Percentiles rank a stretch among this genome's conserved stretches.
Conservation (phyloP, 1,140 invertebrate species). For the Dolichoris vasculosae region DNA sequence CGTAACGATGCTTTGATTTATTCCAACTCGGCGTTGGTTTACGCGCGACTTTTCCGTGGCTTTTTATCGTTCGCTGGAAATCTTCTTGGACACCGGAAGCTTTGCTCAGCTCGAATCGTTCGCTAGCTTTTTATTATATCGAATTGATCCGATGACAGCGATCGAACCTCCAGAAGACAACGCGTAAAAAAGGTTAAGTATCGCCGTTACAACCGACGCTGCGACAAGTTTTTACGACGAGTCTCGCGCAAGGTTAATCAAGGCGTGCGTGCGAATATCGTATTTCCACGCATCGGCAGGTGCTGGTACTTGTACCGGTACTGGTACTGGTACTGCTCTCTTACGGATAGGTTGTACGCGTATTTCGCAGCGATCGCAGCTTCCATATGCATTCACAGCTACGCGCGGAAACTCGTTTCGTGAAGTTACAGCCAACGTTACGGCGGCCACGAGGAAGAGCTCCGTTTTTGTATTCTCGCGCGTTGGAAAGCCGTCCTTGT, state of each 20-base stretch:
- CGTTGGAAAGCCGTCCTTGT: background rate
- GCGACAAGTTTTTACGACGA: background rate
- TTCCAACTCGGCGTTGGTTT: background rate
- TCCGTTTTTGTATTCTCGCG: background rate
- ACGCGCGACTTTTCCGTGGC: too few species aligned
- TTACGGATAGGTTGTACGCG: background rate
- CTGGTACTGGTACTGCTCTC: too few species aligned
- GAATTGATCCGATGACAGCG: background rate
- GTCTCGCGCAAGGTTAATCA: background rate
- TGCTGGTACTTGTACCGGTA: too few species aligned
- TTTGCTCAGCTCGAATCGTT: too few species aligned
- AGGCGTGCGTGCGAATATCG: background rate
- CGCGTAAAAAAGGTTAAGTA: background rate
- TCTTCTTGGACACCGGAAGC: background rate
- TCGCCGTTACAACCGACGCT: background rate
- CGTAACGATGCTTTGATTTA: background rate
- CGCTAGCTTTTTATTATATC: background rate
- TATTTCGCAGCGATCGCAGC: background rate
- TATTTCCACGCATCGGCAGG: slow-evolving; percentile 21
- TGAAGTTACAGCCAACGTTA: background rate
- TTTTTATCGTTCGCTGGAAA: background rate
- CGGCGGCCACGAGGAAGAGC: background rate
- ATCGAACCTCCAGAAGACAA: background rate
- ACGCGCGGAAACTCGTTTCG: background rate
- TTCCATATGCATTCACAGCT: background rate